Evolutionary conservation across 23 tunicate species (phyloP).

Genomic region (Botrylloides violaceus): DNA sequence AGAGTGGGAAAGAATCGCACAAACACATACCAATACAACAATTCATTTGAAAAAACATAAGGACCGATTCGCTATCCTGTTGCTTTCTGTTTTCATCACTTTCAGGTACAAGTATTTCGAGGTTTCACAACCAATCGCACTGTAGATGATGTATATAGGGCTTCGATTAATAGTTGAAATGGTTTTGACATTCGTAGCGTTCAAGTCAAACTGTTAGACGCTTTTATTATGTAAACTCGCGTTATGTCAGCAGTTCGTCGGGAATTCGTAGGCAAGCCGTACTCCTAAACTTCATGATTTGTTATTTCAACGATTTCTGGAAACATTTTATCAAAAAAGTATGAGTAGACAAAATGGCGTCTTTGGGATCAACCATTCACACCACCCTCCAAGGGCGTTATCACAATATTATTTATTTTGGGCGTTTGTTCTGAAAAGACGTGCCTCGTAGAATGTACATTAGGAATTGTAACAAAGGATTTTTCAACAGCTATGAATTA

Average conservation of each 20-base stretch:
- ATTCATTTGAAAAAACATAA: slow-evolving; percentile 6
- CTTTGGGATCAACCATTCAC: background rate
- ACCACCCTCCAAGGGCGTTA: background rate
- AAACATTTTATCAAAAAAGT: background rate
- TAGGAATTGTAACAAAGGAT: background rate
- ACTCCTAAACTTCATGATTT: too few species aligned
- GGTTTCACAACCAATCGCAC: too few species aligned
- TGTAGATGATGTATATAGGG: too few species aligned
- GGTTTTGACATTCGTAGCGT: too few species aligned
- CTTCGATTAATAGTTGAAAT: too few species aligned
- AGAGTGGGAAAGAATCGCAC: slow-evolving; percentile 34
- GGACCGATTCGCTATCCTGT: background rate
- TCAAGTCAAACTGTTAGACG: too few species aligned
- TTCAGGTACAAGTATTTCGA: background rate
- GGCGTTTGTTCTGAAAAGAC: slow-evolving; percentile 3
- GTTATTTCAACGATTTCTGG: background rate
- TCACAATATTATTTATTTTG: background rate
- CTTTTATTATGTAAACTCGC: background rate
- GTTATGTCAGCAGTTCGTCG: background rate
- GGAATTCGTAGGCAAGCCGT: background rate
- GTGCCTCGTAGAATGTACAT: background rate
- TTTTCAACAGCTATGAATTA: background rate
- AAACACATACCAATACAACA: slow-evolving; percentile 30
- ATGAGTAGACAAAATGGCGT: slow-evolving; percentile 3
- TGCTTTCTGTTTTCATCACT: background rate